Conservation (phyloP, 2,797 vertebrate genomes). For the Channa striata region DNA sequence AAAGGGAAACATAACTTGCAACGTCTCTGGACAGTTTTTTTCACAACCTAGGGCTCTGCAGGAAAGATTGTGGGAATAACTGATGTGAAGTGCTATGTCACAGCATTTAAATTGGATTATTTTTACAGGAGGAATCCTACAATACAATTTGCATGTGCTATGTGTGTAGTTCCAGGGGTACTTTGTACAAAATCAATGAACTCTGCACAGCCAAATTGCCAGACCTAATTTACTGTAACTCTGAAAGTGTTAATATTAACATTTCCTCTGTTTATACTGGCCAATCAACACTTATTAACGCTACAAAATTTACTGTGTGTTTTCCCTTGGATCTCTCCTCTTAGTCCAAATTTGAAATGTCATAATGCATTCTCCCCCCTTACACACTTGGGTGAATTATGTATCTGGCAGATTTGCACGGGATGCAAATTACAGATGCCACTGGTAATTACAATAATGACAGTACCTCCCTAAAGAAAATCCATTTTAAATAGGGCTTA, state of each 20-base stretch:
- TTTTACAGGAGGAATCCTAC: slow-evolving; percentile 31
- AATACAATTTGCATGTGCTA: slow-evolving; percentile 26
- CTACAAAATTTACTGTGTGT: slow-evolving; percentile 19
- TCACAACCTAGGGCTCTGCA: slow-evolving; percentile 3
- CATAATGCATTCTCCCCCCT: slow-evolving; percentile 17
- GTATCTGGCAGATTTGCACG: slow-evolving; percentile 42
- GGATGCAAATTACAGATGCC: slow-evolving; percentile 40
- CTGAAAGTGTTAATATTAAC: slow-evolving; percentile 49
- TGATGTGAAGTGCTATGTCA: slow-evolving; percentile 28
- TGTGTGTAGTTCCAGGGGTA: slow-evolving; percentile 37
- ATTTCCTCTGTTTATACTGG: slow-evolving; percentile 39
- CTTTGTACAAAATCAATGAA: slow-evolving; percentile 29
- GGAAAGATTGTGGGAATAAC: slow-evolving; percentile 26
- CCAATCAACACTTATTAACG: slow-evolving; percentile 53
- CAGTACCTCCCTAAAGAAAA: slow-evolving; percentile 40
- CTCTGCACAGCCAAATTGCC: slow-evolving; percentile 21
- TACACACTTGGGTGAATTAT: slow-evolving; percentile 36
- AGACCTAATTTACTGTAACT: slow-evolving; percentile 46
- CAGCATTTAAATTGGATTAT: slow-evolving; percentile 46
- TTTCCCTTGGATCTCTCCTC: slow-evolving; percentile 23
- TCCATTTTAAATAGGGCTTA: slow-evolving; percentile 26
- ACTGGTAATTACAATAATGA: slow-evolving; percentile 43
- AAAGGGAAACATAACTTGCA: slow-evolving; percentile 22
- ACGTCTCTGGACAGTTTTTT: slow-evolving; percentile 15
- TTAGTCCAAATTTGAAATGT: slow-evolving; percentile 44